phyloP scores from a whole-genome alignment of 1,140 invertebrate genomes.

The Trichoplusia ni region DNA sequence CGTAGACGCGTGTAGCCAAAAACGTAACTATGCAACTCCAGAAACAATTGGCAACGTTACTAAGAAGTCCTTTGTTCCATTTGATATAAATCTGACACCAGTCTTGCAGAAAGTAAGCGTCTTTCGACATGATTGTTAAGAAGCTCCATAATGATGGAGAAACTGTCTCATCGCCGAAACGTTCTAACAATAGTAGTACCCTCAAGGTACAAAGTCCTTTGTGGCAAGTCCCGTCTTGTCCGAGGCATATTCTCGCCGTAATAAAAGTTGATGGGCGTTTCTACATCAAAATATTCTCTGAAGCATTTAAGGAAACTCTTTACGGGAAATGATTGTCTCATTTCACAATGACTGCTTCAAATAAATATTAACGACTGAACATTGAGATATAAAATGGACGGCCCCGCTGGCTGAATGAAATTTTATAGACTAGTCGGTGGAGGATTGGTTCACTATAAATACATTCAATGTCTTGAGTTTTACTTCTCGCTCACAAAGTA shows the following conservation, averaged over 20 bases:
- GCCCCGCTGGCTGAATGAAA: constrained; percentile 17
- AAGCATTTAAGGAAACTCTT: constrained; percentile 23
- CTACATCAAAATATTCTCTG: constrained; percentile 22
- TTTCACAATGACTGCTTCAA: constrained; percentile 26
- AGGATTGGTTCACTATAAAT: constrained; percentile 17
- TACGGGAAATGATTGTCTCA: constrained; percentile 26
- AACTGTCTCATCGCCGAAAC: constrained; percentile 15
- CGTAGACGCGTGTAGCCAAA: background rate
- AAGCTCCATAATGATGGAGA: constrained; percentile 17
- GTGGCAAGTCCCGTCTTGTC: constrained; percentile 35
- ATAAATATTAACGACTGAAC: constrained; percentile 27
- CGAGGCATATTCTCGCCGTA: constrained; percentile 34
- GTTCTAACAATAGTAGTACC: constrained; percentile 27
- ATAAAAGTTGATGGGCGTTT: constrained; percentile 38
- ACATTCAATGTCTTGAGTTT: constrained; percentile 6
- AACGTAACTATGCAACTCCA: background rate
- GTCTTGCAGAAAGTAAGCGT: background rate
- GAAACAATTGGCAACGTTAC: constrained; percentile 11
- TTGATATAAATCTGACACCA: background rate
- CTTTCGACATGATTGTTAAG: constrained; percentile 7
- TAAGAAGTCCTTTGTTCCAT: background rate
- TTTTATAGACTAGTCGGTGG: constrained; percentile 17
- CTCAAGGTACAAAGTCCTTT: constrained; percentile 34
- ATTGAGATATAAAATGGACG: constrained; percentile 22
- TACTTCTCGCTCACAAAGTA: background rate